Base-by-base conservation (phyloP, 2,113 vertebrate species). In the Podarcis muralis region DNA sequence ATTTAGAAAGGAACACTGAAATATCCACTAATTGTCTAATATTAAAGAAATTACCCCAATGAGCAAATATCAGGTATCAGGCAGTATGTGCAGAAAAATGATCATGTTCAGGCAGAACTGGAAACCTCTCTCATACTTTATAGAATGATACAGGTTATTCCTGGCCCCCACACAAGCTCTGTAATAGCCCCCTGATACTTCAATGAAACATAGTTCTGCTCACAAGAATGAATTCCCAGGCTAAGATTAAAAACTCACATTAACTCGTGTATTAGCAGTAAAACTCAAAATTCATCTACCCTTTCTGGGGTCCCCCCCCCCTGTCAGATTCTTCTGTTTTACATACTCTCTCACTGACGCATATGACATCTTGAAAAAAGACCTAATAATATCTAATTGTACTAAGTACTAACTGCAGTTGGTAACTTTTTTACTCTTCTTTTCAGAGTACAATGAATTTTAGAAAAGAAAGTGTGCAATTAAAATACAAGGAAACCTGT, bases 101-200 rank as follows among this genome's bases (percentile, higher is more conserved):
- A 80, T 87, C 0, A 9, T 81, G 86, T 89, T 84, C 81, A 80
- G 48, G 81, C 84, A 57, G 89, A 88, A n/a, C 37, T 66, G 3
- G 20, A 35, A 84, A 6, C 7, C 40, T 93, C 57, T 92, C 62
- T 71, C 12, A 16, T n/a, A 91, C 75, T 85, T 81, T 3, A n/a
- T 90, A 84, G 75, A 81, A 20, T 3, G 88, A 22, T 53, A 35
- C 65, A 77, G 15, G n/a, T 87, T 74, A 85, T 88, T 37, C 18
- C 87, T 89, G 87, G 23, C 35, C 15, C 18, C 62, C 30, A 53
- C 72, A 62, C 90, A 69, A 48, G 15, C 62, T 87, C 27, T 57
- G 22, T 40, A 81, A 59, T 72, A 18, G 32, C 18, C 53, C 32
- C 40, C 48, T 74, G 68, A 81, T 78, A 59, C 16, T 81, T 87